Evolutionary conservation across 2,113 vertebrate genomes (phyloP), one percentile per base, ranked within the genome.

Genomic region (Caranx melampygus): DNA sequence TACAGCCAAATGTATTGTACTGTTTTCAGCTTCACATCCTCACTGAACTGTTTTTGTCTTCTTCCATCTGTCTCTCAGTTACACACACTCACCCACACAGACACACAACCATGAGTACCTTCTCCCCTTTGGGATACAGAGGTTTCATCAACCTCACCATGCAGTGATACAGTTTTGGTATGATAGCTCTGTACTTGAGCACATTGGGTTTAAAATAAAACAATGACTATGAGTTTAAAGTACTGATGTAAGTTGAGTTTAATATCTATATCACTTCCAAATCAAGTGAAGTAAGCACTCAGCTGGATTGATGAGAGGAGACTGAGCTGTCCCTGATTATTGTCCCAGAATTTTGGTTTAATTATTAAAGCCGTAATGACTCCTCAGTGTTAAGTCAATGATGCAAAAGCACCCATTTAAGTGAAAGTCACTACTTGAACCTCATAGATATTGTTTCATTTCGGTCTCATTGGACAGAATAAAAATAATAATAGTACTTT

Each of bases 1-100:
- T 61, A 59, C 78, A 78, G 82, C 82, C 82, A 82, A 74, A 78
- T 70, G 0, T 42, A 47, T 18, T 78, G 69, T 75, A 77, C 60
- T 68, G 21, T 80, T 61, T 74, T 84, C 35, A 72, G 13, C 33
- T 35, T 59, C 45, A 71, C 16, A 33, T 69, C 20, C 34, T 45
- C 20, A n/a, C 8, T 5, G 31, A 3, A 4, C 57, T 26, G 49
- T 31, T n/a, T 54, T n/a, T 54, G 20, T 77, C 8, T 61, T 59
- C 35, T 18, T 65, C 68, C 64, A 26, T 44, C 18, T 31, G n/a
- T 59, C n/a, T 66, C 21, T 16, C 44, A 3, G 44, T 12, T n/a
- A 52, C 59, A 12, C 35, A 44, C 59, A 64, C 26, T 26, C 26
- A 59, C 34, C 44, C 60, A 57, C n/a, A 65, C 45, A 47, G 14